Evolutionary conservation across 1,140 invertebrate species (phyloP).

Genomic region (Diabrotica virgifera): DNA sequence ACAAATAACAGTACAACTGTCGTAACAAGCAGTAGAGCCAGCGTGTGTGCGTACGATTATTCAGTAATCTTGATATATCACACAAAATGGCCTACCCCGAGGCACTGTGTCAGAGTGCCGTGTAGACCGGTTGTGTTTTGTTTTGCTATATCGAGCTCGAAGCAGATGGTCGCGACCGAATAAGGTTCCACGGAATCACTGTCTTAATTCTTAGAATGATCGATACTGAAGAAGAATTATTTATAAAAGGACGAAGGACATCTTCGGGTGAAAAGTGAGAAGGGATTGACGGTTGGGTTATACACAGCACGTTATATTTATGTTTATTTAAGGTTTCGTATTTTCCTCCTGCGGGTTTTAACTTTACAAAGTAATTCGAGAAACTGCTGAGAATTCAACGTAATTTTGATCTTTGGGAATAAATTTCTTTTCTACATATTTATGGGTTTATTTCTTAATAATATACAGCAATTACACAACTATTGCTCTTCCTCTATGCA

Average conservation of each 20-base stretch:
- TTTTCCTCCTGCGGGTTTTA: no score
- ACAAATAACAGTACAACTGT: background rate
- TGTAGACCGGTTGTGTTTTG: background rate
- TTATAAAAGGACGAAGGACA: background rate
- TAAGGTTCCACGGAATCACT: background rate
- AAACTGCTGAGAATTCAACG: no score
- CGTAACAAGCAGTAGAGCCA: background rate
- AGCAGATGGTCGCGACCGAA: background rate
- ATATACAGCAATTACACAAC: no score
- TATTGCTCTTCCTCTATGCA: no score
- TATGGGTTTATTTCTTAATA: no score
- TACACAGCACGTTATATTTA: no score
- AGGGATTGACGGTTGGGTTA: background rate
- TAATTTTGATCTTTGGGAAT: no score
- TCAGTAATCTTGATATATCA: background rate
- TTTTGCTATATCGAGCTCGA: background rate
- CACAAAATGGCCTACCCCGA: conserved; percentile 1
- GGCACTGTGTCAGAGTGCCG: background rate
- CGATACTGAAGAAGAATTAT: background rate
- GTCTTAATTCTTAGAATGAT: conserved; percentile 1
- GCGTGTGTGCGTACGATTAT: background rate
- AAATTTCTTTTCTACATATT: no score
- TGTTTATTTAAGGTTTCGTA: no score
- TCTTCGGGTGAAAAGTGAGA: background rate
- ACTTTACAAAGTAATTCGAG: no score